Evolutionary conservation across 1,140 invertebrate genomes (phyloP).

Genomic region (Heterodera schachtii): DNA sequence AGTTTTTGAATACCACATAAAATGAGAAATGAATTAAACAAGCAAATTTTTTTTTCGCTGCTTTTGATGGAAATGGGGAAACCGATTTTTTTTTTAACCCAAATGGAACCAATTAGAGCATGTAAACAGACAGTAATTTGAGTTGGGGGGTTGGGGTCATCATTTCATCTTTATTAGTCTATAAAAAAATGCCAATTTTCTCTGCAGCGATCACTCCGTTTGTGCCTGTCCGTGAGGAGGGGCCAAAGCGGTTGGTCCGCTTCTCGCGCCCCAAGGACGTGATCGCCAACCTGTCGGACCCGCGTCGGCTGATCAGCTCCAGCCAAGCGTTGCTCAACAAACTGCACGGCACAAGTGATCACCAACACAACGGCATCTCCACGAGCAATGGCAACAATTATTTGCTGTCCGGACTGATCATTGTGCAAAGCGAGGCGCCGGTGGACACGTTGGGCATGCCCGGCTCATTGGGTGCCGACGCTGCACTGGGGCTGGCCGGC

Average conservation of each 20-base stretch:
- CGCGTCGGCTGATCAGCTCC: conserved; percentile 27
- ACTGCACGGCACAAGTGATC: background rate
- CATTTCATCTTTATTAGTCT: background rate
- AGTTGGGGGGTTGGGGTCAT: no score
- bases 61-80: no score
- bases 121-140: no score
- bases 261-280: conserved; percentile 13
- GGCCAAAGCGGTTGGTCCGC: conserved; percentile 12
- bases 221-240: conserved; percentile 15
- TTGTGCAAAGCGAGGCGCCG: conserved; percentile 13
- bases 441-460: conserved; percentile 7
- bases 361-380: background rate
- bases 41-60: no score
- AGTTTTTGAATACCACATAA: no score
- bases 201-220: conserved; percentile 20
- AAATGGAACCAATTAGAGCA: no score
- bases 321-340: conserved; percentile 9
- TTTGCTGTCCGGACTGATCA: conserved; percentile 21
- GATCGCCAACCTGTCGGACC: conserved; percentile 13
- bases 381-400: background rate
- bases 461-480: background rate
- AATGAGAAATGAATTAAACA: no score
- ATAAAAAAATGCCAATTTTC: background rate
- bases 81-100: no score
- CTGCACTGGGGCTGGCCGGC: no score